These are phyloP conservation scores for Enoplosus armatus DNA, from an alignment of 2,797 vertebrate genomes.

Conservation along the genomic window DNA sequence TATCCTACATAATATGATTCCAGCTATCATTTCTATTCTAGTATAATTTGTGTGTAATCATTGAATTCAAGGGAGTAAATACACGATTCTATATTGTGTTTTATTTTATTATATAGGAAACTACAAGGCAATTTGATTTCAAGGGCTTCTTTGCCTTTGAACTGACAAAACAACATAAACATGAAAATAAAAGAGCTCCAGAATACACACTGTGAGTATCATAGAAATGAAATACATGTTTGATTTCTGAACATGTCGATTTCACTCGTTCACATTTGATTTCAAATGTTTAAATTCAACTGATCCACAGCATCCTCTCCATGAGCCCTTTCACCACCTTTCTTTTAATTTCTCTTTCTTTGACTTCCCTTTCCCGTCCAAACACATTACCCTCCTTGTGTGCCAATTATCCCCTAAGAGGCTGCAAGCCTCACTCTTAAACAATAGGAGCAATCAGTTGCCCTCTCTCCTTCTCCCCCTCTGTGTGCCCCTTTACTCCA, in stretches of 20 bases:
- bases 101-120: constrained; percentile 8
- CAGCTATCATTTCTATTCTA: neutral
- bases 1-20: neutral
- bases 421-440: constrained; percentile 80
- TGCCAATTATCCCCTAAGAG: constrained; percentile 84
- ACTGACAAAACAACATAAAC: neutral
- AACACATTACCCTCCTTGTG: constrained; percentile 82
- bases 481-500: constrained; percentile 62
- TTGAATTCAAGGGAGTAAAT: constrained; percentile 10
- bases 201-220: neutral
- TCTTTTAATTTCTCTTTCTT: constrained; percentile 62
- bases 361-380: constrained; percentile 69
- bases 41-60: neutral
- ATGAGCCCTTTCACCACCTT: constrained; percentile 49
- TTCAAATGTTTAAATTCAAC: constrained; percentile 39
- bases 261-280: constrained; percentile 16
- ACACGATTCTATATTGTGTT: constrained; percentile 1
- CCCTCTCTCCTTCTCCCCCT: constrained; percentile 67
- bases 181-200: constrained; percentile 12
- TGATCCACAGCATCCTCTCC: constrained; percentile 35
- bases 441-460: constrained; percentile 89
- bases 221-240: neutral
- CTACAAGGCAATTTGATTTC: constrained; percentile 4
- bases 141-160: constrained; percentile 25
- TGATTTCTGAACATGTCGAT: constrained; percentile 13